Conservation (phyloP, 2,888 invertebrate genomes). For the Torymus aiolomorphi region DNA sequence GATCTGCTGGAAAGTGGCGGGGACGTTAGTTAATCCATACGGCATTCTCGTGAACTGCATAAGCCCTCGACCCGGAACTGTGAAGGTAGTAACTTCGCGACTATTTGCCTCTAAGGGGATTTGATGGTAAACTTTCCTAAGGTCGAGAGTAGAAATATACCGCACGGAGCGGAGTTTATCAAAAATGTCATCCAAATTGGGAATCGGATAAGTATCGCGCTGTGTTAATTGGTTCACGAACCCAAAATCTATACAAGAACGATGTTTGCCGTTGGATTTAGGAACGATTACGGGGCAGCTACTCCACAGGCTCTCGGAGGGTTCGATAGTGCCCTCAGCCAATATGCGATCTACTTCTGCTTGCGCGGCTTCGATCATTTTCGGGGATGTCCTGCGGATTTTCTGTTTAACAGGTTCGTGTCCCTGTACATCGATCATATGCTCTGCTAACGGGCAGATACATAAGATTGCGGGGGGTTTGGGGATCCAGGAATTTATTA, state of each 20-base stretch:
- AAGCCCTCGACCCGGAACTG: constrained; percentile 51
- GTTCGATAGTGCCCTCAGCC: neutral
- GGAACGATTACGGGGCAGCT: neutral
- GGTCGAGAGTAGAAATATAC: constrained; percentile 67
- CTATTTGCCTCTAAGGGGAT: constrained; percentile 58
- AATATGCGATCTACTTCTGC: neutral
- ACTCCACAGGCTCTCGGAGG: neutral
- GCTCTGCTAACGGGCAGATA: neutral
- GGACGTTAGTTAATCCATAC: too few species aligned
- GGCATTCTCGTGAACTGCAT: neutral
- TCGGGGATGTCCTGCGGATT: neutral
- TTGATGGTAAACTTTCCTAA: constrained; percentile 65
- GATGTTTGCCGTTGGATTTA: too few species aligned
- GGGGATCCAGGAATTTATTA: neutral
- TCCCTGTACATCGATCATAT: neutral
- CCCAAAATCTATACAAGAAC: constrained; percentile 51
- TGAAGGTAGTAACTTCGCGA: constrained; percentile 65
- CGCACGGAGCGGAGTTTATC: constrained; percentile 61
- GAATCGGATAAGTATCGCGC: too few species aligned
- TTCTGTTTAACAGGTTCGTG: neutral
- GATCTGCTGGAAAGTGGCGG: too few species aligned
- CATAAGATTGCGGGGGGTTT: neutral
- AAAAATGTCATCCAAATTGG: too few species aligned
- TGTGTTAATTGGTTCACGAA: too few species aligned
- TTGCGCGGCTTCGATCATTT: neutral